Base-by-base conservation (phyloP, 1,140 invertebrate species). In the Megalopta genalis region DNA sequence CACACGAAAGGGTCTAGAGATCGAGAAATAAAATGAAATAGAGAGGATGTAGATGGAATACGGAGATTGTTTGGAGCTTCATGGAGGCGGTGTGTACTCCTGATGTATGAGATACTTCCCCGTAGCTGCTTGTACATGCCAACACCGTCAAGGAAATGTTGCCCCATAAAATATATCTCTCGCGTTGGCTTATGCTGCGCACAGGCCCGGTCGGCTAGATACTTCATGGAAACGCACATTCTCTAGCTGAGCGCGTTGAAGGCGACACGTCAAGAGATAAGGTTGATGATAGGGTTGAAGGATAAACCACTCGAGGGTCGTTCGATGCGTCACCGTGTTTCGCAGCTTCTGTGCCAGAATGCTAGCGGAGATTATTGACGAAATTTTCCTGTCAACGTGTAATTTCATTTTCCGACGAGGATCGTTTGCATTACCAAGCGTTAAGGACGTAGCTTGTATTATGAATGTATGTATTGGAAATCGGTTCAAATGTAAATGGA, bases 121-220 rank as follows among this genome's bases (percentile, higher is more conserved):
- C 76, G 54, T 37, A 87, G 84, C 81, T 87, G 86, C 82, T 88
- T 89, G 88, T 85, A 84, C 76, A 81, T 60, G 81, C 74, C 74
- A 74, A 77, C 80, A 86, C 83, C 84, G 89, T 90, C 90, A 89
- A 83, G 89, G 87, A 91, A 90, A 92, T 87, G 90, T 88, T 88
- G 82, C 81, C 83, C 83, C 89, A 91, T 92, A 92, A 92, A 91
- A 90, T 90, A 92, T 92, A 91, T 91, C 90, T 91, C 81, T 83
- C 87, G 83, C 85, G 84, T 79, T 88, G 87, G 84, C 88, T 90
- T 89, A 87, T 89, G 86, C 79, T 84, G 60, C 69, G 63, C 80
- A 82, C 79, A 80, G 84, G 73, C 78, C 74, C 32, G 32, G 32
- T 32, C 32, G 73, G 81, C 87, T 87, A 88, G 90, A 91, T 90